Base-by-base conservation (phyloP, 30 jellyfish, hydroid and myxozoan genomes). In the Cassiopea xamachana region DNA sequence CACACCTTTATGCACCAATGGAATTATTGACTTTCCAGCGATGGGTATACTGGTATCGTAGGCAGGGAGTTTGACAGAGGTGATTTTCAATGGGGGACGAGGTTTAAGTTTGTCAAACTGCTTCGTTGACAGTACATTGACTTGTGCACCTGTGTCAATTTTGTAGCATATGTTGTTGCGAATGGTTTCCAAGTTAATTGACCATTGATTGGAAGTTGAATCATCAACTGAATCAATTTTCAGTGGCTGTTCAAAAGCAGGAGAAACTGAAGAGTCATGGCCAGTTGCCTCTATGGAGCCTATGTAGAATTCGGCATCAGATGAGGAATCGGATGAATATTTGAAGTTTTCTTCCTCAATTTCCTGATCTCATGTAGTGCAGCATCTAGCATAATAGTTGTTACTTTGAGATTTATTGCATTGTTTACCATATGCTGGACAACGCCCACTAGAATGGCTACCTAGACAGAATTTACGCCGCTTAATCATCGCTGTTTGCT, bases 381-480 rank as follows among this genome's bases (percentile, higher is more conserved):
- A 82, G 44, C 91, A 82, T 82, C 43, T 60, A 1, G 84, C 84
- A 68, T 45, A 82, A 69, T 82, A 87, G 64, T 82, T 82, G 45
- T 1, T 62, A 4, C 79, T 46, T 51, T 69, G 73, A 48, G 88
- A 84, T 27, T 27, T 27, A 27, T 27, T 27, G 39, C 39, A 27
- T 27, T 27, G 39, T 27, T 27, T 27, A 27, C 91, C 91, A 82
- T 82, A 69, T 60, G 84, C 91, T 44, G 91, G 91, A 68, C 91
- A 79, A 48, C 43, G 88, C 55, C 94, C 94, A 43, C 92, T 87
- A 7, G 93, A 39, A 80, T 79, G 93, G 19, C 89, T 80, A 74
- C 96, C 96, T 75, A 88, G 88, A 69, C 96, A 89, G 60, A 89
- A 89, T 77, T 89, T 77, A 48, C 95, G 79, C 9, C 68, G 60